These are phyloP conservation scores for Julus scandinavius DNA, from an alignment of 2,888 invertebrate species.

Conservation along the genomic window DNA sequence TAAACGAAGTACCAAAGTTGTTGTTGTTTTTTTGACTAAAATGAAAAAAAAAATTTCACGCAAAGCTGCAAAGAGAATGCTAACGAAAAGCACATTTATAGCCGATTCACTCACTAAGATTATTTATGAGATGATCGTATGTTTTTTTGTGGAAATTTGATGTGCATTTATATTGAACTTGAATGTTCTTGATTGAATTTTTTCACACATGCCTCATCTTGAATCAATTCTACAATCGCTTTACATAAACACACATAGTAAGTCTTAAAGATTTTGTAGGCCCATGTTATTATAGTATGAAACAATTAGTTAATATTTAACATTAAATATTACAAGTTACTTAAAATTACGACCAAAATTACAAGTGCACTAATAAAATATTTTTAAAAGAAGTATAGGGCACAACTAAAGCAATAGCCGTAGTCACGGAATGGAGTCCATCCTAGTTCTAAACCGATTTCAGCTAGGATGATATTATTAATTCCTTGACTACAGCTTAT, in stretches of 20 bases:
- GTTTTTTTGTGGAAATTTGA: background rate
- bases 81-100: background rate
- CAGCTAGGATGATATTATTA: too few species aligned
- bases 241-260: background rate
- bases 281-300: too few species aligned
- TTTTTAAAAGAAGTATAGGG: too few species aligned
- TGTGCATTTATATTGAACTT: conserved; percentile 41
- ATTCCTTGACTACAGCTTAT: too few species aligned
- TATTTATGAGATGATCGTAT: background rate
- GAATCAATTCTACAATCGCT: background rate
- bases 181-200: conserved; percentile 31
- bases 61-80: background rate
- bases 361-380: too few species aligned
- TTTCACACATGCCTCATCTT: background rate
- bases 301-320: too few species aligned
- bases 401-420: too few species aligned
- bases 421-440: too few species aligned
- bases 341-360: too few species aligned
- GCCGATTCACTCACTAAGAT: conserved; percentile 2
- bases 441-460: too few species aligned
- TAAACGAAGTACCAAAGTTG: background rate
- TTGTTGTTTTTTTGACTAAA: background rate
- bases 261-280: background rate
- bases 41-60: background rate
- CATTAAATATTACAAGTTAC: too few species aligned